Base-by-base conservation (phyloP, 2,113 vertebrate genomes). In the Nyctibius bracteatus region DNA sequence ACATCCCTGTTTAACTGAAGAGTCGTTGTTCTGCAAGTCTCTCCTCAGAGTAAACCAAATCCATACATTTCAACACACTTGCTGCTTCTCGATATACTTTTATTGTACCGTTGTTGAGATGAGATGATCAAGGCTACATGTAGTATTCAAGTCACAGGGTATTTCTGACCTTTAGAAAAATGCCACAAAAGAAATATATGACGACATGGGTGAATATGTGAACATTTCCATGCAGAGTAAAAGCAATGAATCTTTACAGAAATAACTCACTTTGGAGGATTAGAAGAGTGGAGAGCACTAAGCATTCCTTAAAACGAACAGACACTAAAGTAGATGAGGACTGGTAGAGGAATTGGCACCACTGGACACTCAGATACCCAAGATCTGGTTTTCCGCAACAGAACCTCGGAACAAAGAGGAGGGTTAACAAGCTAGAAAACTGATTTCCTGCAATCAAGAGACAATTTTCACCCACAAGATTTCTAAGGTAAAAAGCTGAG, bases 281-380 rank as follows among this genome's bases (percentile, higher is more conserved):
- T 11, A 37, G 41, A 55, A 55, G 30, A 33, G 31, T 8, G 11
- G 19, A 49, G 10, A 31, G 39, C 71, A 55, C 23, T 51, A 59
- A 58, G n/a, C 0, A 0, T 12, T 75, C 61, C 57, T 74, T 41
- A 43, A 31, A 49, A 9, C 3, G 22, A 66, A 63, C 16, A 52
- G 74, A n/a, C 21, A 22, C 33, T 28, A 28, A 73, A 54, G 23
- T 2, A 19, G 52, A 8, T 3, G 22, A 62, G 25, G 47, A 28
- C 2, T 51, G 35, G 31, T 3, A 47, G 15, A 83, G 39, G 35
- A 72, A 59, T 2, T 59, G n/a, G 47, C 47, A 63, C 16, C n/a
- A 59, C 47, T 6, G 57, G 44, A 52, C 35, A 55, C 39, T 30
- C 62, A 44, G 47, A 46, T 49, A 79, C 3, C 7, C 0, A 0